Base-by-base conservation (phyloP, 2,797 vertebrate species). In the Varecia variegata region DNA sequence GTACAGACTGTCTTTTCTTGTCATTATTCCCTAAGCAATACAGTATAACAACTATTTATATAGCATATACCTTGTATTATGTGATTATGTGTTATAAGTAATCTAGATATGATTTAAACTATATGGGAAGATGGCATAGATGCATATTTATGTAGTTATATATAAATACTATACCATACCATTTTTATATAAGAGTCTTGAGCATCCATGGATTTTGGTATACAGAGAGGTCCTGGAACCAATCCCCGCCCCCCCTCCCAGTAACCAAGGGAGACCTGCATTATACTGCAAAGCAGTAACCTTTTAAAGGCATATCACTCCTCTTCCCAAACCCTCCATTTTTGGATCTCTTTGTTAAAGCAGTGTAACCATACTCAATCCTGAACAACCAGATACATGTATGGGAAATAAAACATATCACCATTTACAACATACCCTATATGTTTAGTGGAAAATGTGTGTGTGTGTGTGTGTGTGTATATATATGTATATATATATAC, bases 241-340 rank as follows among this genome's bases (percentile, higher is more conserved):
- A 21, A 38, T 38, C 21, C 4, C 0, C 67, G n/a, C n/a, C n/a
- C n/a, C n/a, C n/a, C n/a, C n/a, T n/a, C 5, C 20, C 20, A 23
- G 20, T 38, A 20, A 38, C n/a, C 21, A 20, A 68, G 1, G 35
- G 20, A 35, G 2, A 21, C 6, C 9, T 23, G 35, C 17, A 56
- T 56, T 25, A 25, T 21, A 6, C 1, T 23, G 18, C 43, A 74
- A 17, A 67, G 23, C 3, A 47, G 15, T 7, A 52, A 35, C 4
- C 12, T 80, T 89, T 74, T 5, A 52, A 68, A 58, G 1, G 13
- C 11, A 17, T 3, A 35, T 54, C 38, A 14, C 3, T n/a, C n/a
- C 6, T 21, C 0, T 54, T 50, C 7, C 65, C 14, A 21, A n/a
- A 62, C 12, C 1, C 7, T 32, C 25, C 14, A 76, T 13, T 88